Conservation (phyloP, 2,888 invertebrate species). For the Tineola bisselliella region DNA sequence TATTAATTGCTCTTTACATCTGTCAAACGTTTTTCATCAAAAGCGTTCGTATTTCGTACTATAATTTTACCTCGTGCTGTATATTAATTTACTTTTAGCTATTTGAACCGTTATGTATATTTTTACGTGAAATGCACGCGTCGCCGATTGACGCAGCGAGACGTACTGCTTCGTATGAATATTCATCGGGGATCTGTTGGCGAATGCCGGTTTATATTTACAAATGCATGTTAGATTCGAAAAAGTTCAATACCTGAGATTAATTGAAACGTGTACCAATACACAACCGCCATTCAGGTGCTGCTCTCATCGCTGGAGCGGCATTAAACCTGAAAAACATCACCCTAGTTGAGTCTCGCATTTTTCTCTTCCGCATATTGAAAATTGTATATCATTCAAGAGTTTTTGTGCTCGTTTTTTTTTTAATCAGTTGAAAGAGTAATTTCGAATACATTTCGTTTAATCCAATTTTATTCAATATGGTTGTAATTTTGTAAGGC, state of each 20-base stretch:
- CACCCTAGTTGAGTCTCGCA: neutral
- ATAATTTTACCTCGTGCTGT: neutral
- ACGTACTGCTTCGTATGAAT: constrained; percentile 9
- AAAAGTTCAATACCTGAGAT: constrained; percentile 13
- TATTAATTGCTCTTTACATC: too few relatives aligned
- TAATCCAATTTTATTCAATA: too few relatives aligned
- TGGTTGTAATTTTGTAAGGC: too few relatives aligned
- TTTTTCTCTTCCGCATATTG: neutral
- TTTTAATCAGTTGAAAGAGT: neutral
- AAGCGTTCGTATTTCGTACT: neutral
- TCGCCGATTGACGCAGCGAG: constrained; percentile 10
- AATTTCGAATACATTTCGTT: too few relatives aligned
- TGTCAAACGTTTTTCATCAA: neutral
- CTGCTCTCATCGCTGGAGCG: neutral
- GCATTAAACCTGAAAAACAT: constrained; percentile 2
- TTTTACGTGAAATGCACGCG: constrained; percentile 9
- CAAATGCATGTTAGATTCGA: constrained; percentile 10
- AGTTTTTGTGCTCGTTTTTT: neutral
- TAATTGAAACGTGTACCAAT: constrained; percentile 10
- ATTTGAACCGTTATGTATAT: constrained; percentile 9
- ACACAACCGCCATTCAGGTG: neutral
- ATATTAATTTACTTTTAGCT: constrained; percentile 4
- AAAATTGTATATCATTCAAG: neutral
- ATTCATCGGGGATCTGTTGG: constrained; percentile 11
- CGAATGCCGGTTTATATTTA: neutral